Evolutionary conservation across 2,797 vertebrate species (phyloP), one percentile per base, ranked within the genome.

Genomic region (Fundulus diaphanus): DNA sequence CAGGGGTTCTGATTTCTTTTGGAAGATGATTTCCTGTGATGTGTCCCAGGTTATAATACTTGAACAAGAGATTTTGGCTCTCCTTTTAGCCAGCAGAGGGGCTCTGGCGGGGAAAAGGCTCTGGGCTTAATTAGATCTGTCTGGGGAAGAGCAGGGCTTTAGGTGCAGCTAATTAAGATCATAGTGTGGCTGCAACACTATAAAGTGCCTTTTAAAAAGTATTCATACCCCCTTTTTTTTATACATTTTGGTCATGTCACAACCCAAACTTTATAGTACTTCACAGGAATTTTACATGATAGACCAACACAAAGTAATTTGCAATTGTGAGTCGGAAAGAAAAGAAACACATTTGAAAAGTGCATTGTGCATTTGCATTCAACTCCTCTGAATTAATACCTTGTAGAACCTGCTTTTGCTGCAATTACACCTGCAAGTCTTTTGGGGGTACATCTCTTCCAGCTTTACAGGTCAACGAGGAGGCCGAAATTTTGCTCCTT

Each of bases 121-220:
- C 91, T 91, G 88, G 91, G 93, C 92, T 95, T 95, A 96, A 96
- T 96, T 95, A 95, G 94, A 94, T 89, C 88, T 94, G 93, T 93
- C 91, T 92, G 89, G 89, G 90, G 88, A 91, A 93, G 92, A 92
- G 92, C 93, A 84, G 79, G 90, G 93, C 93, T 95, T 94, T 93
- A 95, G 94, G 95, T 96, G 91, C 92, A 93, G 93, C 93, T 95
- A 95, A 96, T 96, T 95, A 95, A 93, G 95, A 94, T 95, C 94
- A 95, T 95, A 95, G 94, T 84, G 82, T 84, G 90, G 87, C 91
- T 95, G 91, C 93, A 95, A 94, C 94, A 90, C 90, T 93, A 95
- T 95, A 94, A 95, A 95, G 90, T 93, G 63, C 63, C 37, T 42
- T 67, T n/a, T 40, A 42, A 44, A n/a, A 67, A 67, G 40, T 67